Evolutionary conservation across 2,888 invertebrate species (phyloP).

Genomic region (Cataglyphis rosenhaueri): DNA sequence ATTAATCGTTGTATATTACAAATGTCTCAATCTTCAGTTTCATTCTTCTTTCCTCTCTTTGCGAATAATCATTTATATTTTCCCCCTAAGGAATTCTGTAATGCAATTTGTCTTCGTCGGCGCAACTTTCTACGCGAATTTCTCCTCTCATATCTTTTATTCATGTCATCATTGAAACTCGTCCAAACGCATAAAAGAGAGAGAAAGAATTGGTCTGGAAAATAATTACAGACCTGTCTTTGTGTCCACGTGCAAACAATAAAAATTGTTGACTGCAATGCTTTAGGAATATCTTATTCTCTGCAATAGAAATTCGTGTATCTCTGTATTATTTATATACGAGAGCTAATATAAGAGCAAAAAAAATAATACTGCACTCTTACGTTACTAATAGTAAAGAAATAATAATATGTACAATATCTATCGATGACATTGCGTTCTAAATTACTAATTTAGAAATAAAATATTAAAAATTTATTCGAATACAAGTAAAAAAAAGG

Average conservation of each 20-base stretch:
- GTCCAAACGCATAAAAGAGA: conserved; percentile 23
- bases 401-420: not conserved
- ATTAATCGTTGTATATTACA: conserved; percentile 39
- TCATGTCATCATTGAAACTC: conserved; percentile 53
- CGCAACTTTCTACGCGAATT: conserved; percentile 47
- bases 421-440: not conserved
- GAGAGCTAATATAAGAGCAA: not conserved
- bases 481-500: not conserved
- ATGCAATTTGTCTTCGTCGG: conserved; percentile 51
- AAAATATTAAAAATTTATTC: not conserved
- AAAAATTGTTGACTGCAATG: conserved; percentile 28
- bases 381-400: not conserved
- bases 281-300: conserved; percentile 21
- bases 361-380: not conserved
- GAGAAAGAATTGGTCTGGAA: conserved; percentile 20
- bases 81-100: conserved; percentile 32
- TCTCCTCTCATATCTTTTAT: conserved; percentile 52
- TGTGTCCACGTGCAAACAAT: conserved; percentile 23
- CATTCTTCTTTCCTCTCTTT: conserved; percentile 40
- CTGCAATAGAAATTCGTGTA: not conserved
- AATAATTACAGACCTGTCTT: conserved; percentile 45
- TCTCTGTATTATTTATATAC: not conserved
- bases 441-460: not conserved
- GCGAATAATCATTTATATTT: conserved; percentile 54
- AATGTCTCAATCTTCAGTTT: conserved; percentile 43